Conservation (phyloP, 2,888 invertebrate species). For the Subacronicta megacephala region DNA sequence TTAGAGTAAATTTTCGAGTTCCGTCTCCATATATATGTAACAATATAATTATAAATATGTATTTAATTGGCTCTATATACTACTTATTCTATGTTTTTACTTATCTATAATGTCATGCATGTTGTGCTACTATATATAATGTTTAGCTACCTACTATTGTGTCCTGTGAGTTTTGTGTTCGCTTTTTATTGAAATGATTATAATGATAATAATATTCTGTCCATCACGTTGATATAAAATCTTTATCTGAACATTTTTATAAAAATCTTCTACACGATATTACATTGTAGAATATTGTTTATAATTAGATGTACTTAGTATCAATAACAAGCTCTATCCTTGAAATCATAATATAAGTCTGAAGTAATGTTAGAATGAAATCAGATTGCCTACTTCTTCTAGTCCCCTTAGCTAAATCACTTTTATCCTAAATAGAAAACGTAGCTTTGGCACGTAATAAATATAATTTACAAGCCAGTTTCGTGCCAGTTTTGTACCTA, state of each 20-base stretch:
- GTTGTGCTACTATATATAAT: constrained; percentile 75
- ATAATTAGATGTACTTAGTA: constrained; percentile 10
- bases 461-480: constrained; percentile 19
- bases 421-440: constrained; percentile 28
- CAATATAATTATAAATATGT: constrained; percentile 53
- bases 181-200: constrained; percentile 84
- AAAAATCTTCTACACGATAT: constrained; percentile 2
- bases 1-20: constrained; percentile 49
- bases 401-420: constrained; percentile 29
- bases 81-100: constrained; percentile 43
- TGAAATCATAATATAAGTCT: no score
- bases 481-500: constrained; percentile 11
- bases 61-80: constrained; percentile 51
- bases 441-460: constrained; percentile 30
- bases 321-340: constrained; percentile 2
- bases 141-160: constrained; percentile 79
- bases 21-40: constrained; percentile 34
- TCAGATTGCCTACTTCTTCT: constrained; percentile 18
- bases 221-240: constrained; percentile 53
- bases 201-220: constrained; percentile 50
- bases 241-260: constrained; percentile 11
- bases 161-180: constrained; percentile 91
- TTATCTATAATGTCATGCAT: constrained; percentile 59
- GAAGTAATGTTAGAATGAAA: constrained; percentile 1
- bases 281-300: constrained; percentile 10